Evolutionary conservation across 2,888 invertebrate species (phyloP).

Genomic region (Nasonovia ribisnigri): DNA sequence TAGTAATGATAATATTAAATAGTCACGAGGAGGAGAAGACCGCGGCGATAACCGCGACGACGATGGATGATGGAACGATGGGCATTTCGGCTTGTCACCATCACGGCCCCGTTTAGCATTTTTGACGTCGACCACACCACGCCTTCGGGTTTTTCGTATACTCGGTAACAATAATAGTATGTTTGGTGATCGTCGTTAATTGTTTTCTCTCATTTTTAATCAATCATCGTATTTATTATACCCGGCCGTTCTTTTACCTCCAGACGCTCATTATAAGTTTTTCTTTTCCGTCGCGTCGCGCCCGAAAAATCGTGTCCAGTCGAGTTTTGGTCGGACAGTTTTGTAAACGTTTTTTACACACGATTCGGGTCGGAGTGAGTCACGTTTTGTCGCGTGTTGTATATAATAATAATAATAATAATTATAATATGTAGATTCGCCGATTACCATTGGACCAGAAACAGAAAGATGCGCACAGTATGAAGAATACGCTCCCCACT

Average conservation of each 20-base stretch:
- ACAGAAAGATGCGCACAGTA: not conserved
- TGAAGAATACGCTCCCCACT: not conserved
- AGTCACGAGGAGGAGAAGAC: not conserved
- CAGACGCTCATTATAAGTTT: not conserved
- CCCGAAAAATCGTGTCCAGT: not conserved
- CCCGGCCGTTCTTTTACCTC: not conserved
- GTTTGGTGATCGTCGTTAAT: not conserved
- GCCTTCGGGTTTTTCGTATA: not conserved
- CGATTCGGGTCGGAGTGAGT: not conserved
- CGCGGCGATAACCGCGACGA: not conserved
- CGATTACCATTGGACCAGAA: not conserved
- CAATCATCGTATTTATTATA: not conserved
- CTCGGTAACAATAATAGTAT: not conserved
- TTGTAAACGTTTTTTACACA: not conserved
- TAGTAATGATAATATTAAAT: no score
- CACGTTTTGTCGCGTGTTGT: constrained; percentile 1
- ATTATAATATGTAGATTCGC: not conserved
- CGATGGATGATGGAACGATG: constrained; percentile 13
- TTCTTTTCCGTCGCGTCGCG: not conserved
- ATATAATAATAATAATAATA: no score
- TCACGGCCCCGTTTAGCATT: not conserved
- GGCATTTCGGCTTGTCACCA: not conserved
- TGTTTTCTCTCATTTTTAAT: not conserved
- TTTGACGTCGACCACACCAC: not conserved
- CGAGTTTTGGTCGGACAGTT: not conserved